These are phyloP conservation scores for Meliscaeva auricollis DNA, from an alignment of 2,888 invertebrate species.

Conservation along the genomic window DNA sequence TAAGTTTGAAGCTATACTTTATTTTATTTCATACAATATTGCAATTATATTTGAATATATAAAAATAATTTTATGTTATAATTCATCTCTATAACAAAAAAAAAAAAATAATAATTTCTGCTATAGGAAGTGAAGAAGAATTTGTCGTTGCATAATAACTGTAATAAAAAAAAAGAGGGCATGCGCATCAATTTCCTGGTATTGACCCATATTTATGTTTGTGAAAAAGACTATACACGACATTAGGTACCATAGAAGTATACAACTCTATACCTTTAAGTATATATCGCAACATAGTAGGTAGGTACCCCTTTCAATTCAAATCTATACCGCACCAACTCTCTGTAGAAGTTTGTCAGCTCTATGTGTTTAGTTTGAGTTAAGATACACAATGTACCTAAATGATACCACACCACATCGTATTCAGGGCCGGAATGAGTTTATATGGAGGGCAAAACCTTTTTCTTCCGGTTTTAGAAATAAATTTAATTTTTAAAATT, in stretches of 20 bases:
- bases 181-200: constrained; percentile 75
- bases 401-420: neutral
- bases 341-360: constrained; percentile 26
- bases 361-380: constrained; percentile 19
- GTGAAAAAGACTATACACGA: constrained; percentile 44
- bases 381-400: constrained; percentile 25
- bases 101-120: neutral
- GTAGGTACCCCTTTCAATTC: too few relatives aligned
- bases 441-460: neutral
- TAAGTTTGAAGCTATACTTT: neutral
- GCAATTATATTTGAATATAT: constrained; percentile 33
- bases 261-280: neutral
- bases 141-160: constrained; percentile 72
- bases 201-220: constrained; percentile 75
- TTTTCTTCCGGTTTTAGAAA: too few relatives aligned
- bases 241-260: too few relatives aligned
- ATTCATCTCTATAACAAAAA: constrained; percentile 18
- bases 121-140: constrained; percentile 62
- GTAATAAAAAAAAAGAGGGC: constrained; percentile 60
- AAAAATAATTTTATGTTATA: constrained; percentile 6
- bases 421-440: constrained; percentile 4
- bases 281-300: too few relatives aligned
- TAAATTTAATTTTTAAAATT: too few relatives aligned
- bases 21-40: constrained; percentile 1
- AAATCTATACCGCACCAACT: constrained; percentile 2